Evolutionary conservation across 2,888 invertebrate genomes (phyloP), one percentile per base, ranked within the genome.

Genomic region (Phragmatobia fuliginosa): DNA sequence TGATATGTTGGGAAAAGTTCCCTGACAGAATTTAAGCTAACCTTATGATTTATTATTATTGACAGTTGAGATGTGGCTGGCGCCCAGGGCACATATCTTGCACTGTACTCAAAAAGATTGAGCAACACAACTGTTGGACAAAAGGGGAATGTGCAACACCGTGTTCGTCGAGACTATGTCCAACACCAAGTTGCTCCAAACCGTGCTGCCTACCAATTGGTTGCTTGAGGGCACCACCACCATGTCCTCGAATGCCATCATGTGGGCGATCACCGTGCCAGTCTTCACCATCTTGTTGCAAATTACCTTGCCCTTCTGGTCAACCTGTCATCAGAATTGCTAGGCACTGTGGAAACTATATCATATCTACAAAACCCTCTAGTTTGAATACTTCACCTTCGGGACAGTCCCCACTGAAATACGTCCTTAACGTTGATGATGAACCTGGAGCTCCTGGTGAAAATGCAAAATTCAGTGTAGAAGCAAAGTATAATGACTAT

Each of bases 21-120:
- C 41, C 18, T 18, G 18, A 41, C 18, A 41, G 5, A 5, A 21
- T 63, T 31, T 49, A 32, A 32, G 31, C 32, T 18, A 28, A 25
- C 11, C 41, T 60, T 72, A 49, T 67, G 59, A 69, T 84, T 85
- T 21, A 1, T n/a, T 49, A 8, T n/a, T 49, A n/a, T 49, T 49
- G 8, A 10, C 85, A 94, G 94, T 82, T 93, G 65, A 87, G 93
- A 71, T 95, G 94, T 79, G 94, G 94, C 45, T 95, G 94, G 94
- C 92, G 94, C 11, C 94, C 94, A 8, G 94, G 94, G n/a, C 94
- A 94, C 81, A 94, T 95, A 68, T 90, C 92, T 31, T 94, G 94
- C 75, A 86, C 91, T 6, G 94, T 94, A 32, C 89, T 95, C 10
- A 88, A 82, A 76, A 90, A 78, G 76, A 94, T 95, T 49, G 93